These are phyloP conservation scores for Arizona elegans DNA, from an alignment of 2,113 vertebrate genomes.

Conservation along the genomic window DNA sequence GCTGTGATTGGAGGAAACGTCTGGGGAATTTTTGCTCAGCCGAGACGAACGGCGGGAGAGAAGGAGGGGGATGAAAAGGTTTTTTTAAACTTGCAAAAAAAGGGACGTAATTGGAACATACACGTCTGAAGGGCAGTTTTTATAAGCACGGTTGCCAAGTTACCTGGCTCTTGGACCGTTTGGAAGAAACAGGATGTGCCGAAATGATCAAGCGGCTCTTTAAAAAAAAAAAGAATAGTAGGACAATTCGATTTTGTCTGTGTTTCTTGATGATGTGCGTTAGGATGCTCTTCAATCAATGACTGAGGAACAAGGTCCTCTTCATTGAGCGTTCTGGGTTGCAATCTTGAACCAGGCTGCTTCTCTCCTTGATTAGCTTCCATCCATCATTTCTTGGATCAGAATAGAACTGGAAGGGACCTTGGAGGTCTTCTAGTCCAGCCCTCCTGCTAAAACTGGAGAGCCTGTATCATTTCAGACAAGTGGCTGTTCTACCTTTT, in stretches of 20 bases:
- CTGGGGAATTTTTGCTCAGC: not conserved
- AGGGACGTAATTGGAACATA: not conserved
- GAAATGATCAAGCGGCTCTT: not conserved
- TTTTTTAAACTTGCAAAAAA: not conserved
- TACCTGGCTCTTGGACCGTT: not conserved
- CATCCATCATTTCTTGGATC: not conserved
- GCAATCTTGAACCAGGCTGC: not conserved
- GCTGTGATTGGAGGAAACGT: not conserved
- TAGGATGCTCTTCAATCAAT: not conserved
- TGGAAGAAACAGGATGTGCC: not conserved
- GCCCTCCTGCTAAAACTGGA: no score
- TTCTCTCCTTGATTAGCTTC: not conserved
- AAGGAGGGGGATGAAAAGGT: not conserved
- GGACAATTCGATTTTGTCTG: not conserved
- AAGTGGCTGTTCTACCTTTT: not conserved
- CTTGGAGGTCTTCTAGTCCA: not conserved
- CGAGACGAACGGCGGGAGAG: not conserved
- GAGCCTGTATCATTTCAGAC: not conserved
- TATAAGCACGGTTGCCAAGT: not conserved
- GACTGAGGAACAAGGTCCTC: not conserved
- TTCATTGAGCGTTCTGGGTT: not conserved
- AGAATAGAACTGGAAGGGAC: not conserved
- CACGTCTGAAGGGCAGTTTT: not conserved
- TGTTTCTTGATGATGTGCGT: not conserved
- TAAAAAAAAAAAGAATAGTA: not conserved